Evolutionary conservation across 2,888 invertebrate genomes (phyloP), one percentile per base, ranked within the genome.

Genomic region (Terebella lapidaria): DNA sequence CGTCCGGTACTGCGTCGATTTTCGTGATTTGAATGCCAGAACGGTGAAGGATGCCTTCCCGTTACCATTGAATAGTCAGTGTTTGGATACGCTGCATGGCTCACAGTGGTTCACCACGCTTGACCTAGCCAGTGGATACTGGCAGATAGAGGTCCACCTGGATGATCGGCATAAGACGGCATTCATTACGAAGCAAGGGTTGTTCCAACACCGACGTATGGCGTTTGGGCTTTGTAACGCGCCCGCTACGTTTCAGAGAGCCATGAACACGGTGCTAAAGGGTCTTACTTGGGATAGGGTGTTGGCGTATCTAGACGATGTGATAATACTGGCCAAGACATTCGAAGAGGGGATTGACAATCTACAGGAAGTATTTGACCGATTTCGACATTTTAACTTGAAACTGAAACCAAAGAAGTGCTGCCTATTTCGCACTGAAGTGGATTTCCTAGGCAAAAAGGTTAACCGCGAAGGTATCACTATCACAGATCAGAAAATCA

Each of bases 361-460:
- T 51, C 1, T 51, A 25, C 24, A 20, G 4, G 25, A 22, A 20
- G 1, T 51, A 24, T 1, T 51, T 1, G 24, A 51, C 4, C 52
- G 52, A 25, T 25, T 1, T 0, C 20, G 3, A 24, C 1, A 22
- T 22, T 25, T 24, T 25, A 20, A 52, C 1, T 20, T 52, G 18
- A 52, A 52, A 20, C 5, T 52, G 5, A 52, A 52, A 52, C 52
- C 52, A 20, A 52, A 26, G 10, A 52, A 52, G 22, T 52, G 52
- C 26, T 1, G 3, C 26, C 52, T 52, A n/a, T 52, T 52, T 4
- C 20, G 52, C 26, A 26, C 22, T 25, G 52, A 52, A 25, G 52
- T 52, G 26, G 4, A n/a, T n/a, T n/a, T n/a, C n/a, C n/a, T n/a
- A n/a, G n/a, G n/a, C n/a, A n/a, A n/a, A n/a, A n/a, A n/a, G n/a